Percentiles rank a stretch among this genome's conserved stretches.
Evolutionary conservation across 2,113 vertebrate species (phyloP).

Genomic region (Gadus macrocephalus): DNA sequence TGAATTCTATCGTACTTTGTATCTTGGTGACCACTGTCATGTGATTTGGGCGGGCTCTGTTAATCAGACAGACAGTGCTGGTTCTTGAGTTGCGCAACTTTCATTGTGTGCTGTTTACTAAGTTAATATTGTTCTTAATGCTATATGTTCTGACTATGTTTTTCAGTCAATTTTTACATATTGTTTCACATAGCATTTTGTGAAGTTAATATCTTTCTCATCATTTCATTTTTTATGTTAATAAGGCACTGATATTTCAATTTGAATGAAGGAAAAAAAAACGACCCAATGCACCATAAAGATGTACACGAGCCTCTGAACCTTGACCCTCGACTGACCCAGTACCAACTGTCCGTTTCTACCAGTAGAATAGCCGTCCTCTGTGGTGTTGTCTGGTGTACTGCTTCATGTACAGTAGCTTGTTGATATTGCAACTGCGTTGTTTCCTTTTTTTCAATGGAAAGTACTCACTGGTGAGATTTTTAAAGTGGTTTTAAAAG

Average conservation of each 20-base stretch:
- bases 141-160: constrained; percentile 81
- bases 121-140: constrained; percentile 89
- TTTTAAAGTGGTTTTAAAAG: constrained; percentile 99
- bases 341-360: constrained; percentile 80
- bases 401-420: constrained; percentile 97
- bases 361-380: constrained; percentile 82
- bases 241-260: constrained; percentile 95
- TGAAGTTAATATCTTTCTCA: constrained; percentile 76
- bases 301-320: constrained; percentile 79
- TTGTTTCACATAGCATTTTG: constrained; percentile 70
- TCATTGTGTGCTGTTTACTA: constrained; percentile 87
- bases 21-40: constrained; percentile 93
- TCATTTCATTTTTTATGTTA: constrained; percentile 60
- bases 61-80: constrained; percentile 77
- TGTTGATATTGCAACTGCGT: constrained; percentile 92
- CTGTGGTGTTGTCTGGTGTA: constrained; percentile 96
- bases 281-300: constrained; percentile 64
- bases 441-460: constrained; percentile 90
- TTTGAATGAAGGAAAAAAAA: constrained; percentile 81
- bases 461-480: constrained; percentile 98
- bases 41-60: constrained; percentile 88
- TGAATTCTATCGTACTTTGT: constrained; percentile 92
- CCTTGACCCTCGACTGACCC: constrained; percentile 80
- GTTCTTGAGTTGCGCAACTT: constrained; percentile 71
- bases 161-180: constrained; percentile 57